Evolutionary conservation across 2,113 vertebrate genomes (phyloP).

Genomic region (Odontophorus gujanensis): DNA sequence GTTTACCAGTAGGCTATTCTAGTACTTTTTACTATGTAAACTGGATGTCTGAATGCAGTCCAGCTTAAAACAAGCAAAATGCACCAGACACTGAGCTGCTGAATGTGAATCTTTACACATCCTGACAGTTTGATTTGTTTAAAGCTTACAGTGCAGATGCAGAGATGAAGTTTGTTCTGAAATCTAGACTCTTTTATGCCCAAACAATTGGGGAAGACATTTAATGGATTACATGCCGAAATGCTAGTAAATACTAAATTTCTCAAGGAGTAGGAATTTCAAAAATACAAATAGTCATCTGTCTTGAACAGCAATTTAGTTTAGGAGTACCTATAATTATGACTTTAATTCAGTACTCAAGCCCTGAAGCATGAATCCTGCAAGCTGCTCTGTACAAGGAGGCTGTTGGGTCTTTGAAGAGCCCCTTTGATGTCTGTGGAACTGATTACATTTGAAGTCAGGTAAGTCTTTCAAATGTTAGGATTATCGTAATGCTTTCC

Average conservation of each 20-base stretch:
- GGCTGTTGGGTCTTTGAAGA: background rate
- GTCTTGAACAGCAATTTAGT: background rate
- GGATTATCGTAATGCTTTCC: background rate
- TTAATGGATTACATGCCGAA: background rate
- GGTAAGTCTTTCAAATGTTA: background rate
- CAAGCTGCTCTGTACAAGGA: background rate
- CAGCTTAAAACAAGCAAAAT: background rate
- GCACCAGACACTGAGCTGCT: accelerated
- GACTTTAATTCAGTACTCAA: background rate
- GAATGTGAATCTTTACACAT: background rate
- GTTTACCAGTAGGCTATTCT: background rate
- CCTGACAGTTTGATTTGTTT: background rate
- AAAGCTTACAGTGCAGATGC: background rate
- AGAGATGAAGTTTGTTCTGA: background rate
- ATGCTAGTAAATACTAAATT: background rate
- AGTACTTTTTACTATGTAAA: background rate
- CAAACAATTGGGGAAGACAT: background rate
- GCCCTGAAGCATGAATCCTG: background rate
- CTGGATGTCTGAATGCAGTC: background rate
- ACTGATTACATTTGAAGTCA: background rate
- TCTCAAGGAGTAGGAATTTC: background rate
- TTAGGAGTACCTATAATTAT: background rate
- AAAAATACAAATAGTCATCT: background rate
- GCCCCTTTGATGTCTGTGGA: background rate
- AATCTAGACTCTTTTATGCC: accelerated